These are phyloP conservation scores for Andrena bucephala DNA, from an alignment of 2,888 invertebrate species.

Conservation along the genomic window DNA sequence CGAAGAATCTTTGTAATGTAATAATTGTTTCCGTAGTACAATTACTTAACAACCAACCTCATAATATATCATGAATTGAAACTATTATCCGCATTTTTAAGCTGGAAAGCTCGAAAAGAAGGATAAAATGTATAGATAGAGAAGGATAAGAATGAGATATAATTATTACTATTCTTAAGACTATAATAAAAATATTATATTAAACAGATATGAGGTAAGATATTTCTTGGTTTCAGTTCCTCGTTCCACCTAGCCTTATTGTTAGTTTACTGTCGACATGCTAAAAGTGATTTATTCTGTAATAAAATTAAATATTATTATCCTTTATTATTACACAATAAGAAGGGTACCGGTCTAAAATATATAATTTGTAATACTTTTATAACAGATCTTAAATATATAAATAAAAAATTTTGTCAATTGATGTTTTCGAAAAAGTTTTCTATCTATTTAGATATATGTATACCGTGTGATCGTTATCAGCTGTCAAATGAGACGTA, in stretches of 20 bases:
- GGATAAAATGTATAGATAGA: not conserved
- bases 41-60: too few species aligned
- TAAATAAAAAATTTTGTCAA: not conserved
- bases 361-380: too few species aligned
- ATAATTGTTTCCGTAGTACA: not conserved
- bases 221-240: not conserved
- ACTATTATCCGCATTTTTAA: not conserved
- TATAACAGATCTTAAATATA: too few species aligned
- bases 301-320: too few species aligned
- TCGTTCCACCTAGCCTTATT: too few species aligned
- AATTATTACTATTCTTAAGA: not conserved
- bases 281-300: too few species aligned
- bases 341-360: too few species aligned
- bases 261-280: too few species aligned
- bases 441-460: not conserved
- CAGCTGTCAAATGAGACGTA: not conserved
- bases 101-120: not conserved
- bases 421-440: not conserved
- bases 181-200: not conserved
- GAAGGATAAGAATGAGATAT: not conserved
- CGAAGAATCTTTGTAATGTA: too few species aligned
- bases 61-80: too few species aligned
- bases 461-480: not conserved
- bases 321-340: too few species aligned
- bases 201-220: not conserved